phyloP scores from a whole-genome alignment of 2,888 invertebrate genomes.

The Biston betularia region DNA sequence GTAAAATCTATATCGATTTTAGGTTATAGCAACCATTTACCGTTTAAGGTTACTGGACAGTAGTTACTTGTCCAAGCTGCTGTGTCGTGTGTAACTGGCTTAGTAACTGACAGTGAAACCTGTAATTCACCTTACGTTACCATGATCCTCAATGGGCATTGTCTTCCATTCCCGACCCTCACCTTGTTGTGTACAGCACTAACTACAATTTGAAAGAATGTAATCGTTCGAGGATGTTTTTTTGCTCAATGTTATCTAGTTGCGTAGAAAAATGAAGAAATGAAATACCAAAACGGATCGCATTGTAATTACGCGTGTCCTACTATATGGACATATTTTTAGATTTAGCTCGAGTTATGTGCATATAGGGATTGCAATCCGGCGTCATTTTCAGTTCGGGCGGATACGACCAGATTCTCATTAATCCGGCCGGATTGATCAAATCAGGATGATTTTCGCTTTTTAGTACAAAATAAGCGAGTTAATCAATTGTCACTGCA shows the following conservation, averaged over 20 bases:
- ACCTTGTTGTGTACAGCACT: slow-evolving; percentile 80
- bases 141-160: slow-evolving; percentile 76
- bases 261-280: slow-evolving; percentile 60
- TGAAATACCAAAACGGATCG: slow-evolving; percentile 69
- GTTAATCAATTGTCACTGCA: no score
- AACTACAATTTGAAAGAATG: slow-evolving; percentile 34
- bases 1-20: no score
- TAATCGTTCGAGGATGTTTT: slow-evolving; percentile 52
- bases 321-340: slow-evolving; percentile 34
- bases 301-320: slow-evolving; percentile 55
- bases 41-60: background rate
- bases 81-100: background rate
- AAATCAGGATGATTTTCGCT: no score
- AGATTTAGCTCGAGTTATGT: slow-evolving; percentile 30
- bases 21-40: no score
- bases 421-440: no score
- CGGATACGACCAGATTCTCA: no score
- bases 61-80: background rate
- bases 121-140: slow-evolving; percentile 64
- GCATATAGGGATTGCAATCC: no score
- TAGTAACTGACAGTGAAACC: slow-evolving; percentile 40
- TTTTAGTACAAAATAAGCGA: no score
- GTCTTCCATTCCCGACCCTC: slow-evolving; percentile 68
- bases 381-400: no score
- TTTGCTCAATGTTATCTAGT: slow-evolving; percentile 81